Evolutionary conservation across 1,140 invertebrate species (phyloP), one percentile per base, ranked within the genome.

Genomic region (Zaprionus kolodkinae): DNA sequence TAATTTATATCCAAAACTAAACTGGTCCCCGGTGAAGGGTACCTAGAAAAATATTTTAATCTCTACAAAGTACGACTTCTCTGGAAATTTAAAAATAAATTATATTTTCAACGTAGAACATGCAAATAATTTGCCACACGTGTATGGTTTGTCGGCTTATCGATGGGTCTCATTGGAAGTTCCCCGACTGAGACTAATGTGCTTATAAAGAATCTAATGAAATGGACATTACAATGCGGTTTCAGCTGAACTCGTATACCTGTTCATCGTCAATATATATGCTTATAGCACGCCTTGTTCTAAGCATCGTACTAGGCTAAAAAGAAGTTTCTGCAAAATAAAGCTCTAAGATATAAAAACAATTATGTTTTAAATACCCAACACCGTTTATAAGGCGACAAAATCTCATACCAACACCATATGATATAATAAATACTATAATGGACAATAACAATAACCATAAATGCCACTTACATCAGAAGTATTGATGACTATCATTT

Each of bases 401-500:
- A 62, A 55, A 52, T 68, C 38, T 71, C 35, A 21, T 11, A 50
- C 40, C 63, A 54, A 27, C 40, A 73, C 30, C 62, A 38, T 30
- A 52, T 36, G 21, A 21, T 21, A 21, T 21, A 21, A 21, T 21
- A 21, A n/a, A 11, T 56, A 43, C 9, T 35, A 21, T 33, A 54
- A 17, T 38, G 35, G 38, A 62, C 38, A 50, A 57, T 60, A 60
- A 50, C 21, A 11, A 36, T 21, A n/a, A 27, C 27, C 33, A 60
- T 55, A 59, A 78, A 68, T 27, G 35, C 45, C 76, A 87, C 84
- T 87, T 87, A 87, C 84, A 70, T 87, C 84, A 50, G 65, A 78
- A 43, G 84, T 81, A 80, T 87, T 87, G 85, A 87, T 87, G 73
- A 87, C 84, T 80, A 87, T 87, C 84, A 87, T 87, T 74, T 78